Evolutionary conservation across 2,797 vertebrate species (phyloP).

Genomic region (Spheniscus humboldti): DNA sequence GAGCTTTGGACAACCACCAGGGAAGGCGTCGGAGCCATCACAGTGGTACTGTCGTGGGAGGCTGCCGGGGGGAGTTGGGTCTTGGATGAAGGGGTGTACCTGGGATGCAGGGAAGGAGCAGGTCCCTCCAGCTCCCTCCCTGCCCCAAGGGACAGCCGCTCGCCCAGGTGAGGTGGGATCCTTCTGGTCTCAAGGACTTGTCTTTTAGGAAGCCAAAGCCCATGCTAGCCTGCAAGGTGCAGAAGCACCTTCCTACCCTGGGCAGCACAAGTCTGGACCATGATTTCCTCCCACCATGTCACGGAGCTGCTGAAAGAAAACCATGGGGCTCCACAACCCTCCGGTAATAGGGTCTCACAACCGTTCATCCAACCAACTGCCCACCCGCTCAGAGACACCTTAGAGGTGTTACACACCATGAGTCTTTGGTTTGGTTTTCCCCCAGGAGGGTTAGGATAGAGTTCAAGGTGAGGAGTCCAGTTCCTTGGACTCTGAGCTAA

Average conservation of each 20-base stretch:
- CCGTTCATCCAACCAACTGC: background rate
- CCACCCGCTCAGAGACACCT: background rate
- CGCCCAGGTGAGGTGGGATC: background rate
- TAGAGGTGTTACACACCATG: rapidly evolving
- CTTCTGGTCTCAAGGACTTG: background rate
- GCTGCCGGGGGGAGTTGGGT: background rate
- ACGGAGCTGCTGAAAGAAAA: background rate
- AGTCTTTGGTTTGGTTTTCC: background rate
- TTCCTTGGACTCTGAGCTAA: background rate
- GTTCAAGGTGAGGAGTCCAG: background rate
- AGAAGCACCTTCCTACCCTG: background rate
- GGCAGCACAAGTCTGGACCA: background rate
- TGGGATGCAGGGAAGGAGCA: background rate
- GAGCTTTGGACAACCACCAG: background rate
- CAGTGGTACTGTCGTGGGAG: rapidly evolving
- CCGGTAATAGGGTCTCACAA: rapidly evolving
- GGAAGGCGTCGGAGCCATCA: rapidly evolving
- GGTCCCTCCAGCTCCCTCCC: background rate
- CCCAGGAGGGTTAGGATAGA: background rate
- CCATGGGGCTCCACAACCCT: background rate
- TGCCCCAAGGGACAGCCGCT: background rate
- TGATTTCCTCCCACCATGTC: background rate
- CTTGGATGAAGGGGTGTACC: background rate
- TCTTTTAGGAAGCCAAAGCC: background rate
- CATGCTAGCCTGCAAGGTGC: background rate